These are phyloP conservation scores for Polyommatus iphigenia DNA, from an alignment of 2,888 invertebrate genomes.

Conservation along the genomic window DNA sequence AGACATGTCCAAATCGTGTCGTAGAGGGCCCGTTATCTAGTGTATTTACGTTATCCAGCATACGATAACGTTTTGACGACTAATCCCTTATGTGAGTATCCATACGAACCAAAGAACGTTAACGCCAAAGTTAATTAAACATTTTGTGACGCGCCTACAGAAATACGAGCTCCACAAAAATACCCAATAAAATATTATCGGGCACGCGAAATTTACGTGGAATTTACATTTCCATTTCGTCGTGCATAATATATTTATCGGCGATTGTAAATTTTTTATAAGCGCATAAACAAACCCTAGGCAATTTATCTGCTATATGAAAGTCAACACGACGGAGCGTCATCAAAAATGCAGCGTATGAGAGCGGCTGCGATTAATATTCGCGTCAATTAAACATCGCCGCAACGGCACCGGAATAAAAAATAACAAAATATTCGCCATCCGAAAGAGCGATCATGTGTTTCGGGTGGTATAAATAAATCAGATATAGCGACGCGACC, in stretches of 20 bases:
- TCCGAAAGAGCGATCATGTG: conserved; percentile 73
- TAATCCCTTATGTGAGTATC: not conserved
- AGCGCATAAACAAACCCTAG: conserved; percentile 12
- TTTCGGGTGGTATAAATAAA: conserved; percentile 77
- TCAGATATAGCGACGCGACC: conserved; percentile 66
- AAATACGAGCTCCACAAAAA: not conserved
- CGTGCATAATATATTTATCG: conserved; percentile 22
- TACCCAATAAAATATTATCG: not conserved
- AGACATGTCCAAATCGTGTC: not conserved
- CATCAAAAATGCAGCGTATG: conserved; percentile 43
- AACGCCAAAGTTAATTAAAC: conserved; percentile 4
- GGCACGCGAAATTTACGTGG: conserved; percentile 12
- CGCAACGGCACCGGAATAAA: conserved; percentile 54
- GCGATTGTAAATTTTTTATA: conserved; percentile 11
- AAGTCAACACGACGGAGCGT: conserved; percentile 35
- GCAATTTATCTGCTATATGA: conserved; percentile 30
- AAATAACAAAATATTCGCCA: conserved; percentile 46
- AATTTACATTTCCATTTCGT: conserved; percentile 29
- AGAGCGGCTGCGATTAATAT: conserved; percentile 44
- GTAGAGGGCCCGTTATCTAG: not conserved
- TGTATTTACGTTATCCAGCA: not conserved
- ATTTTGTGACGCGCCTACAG: not conserved
- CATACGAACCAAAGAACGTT: not conserved
- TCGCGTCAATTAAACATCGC: conserved; percentile 51
- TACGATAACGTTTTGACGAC: not conserved